Evolutionary conservation across 2,113 vertebrate genomes (phyloP), one percentile per base, ranked within the genome.

Genomic region (Ptilonorhynchus violaceus): DNA sequence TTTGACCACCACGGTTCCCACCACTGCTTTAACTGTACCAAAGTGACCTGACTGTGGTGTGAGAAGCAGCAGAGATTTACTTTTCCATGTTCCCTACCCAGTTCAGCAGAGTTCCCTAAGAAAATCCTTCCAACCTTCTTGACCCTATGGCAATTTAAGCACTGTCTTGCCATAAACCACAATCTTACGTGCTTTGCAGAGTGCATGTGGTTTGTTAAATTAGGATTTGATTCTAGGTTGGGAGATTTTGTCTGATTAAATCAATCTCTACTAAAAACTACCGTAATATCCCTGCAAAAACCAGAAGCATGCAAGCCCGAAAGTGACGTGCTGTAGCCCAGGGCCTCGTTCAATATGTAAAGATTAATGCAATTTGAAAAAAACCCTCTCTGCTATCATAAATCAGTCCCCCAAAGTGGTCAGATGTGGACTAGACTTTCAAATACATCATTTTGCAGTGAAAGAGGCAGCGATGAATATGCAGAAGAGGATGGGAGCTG

Each of bases 321-420:
- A 94, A 79, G 21, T 1, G 0, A 63, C 8, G 18, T 1, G 11
- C 60, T 53, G 30, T n/a, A 96, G 76, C 85, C 64, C 52, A 92
- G 49, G 60, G 52, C 85, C 41, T 64, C 8, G 0, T 91, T 94
- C 90, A 80, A 77, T 94, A 81, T 62, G 73, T 81, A 92, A 94
- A 93, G 83, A 96, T 95, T 93, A 96, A 96, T 81, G 84, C 14
- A 88, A 86, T 91, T 88, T 74, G 46, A 11, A 89, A 92, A 91
- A 93, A 93, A 33, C 0, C 16, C 11, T 89, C 20, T 88, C 49
- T 83, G 16, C 81, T 76, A 53, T 75, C 76, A 90, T 88, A 96
- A 95, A 95, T 77, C 95, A 94, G 88, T 86, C 85, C 83, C 83
- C 83, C 88, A 92, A 93, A 96, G 93, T 86, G 95, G 72, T 92